These are phyloP conservation scores for Meles meles DNA, from an alignment of 2,113 vertebrate genomes.

Conservation along the genomic window DNA sequence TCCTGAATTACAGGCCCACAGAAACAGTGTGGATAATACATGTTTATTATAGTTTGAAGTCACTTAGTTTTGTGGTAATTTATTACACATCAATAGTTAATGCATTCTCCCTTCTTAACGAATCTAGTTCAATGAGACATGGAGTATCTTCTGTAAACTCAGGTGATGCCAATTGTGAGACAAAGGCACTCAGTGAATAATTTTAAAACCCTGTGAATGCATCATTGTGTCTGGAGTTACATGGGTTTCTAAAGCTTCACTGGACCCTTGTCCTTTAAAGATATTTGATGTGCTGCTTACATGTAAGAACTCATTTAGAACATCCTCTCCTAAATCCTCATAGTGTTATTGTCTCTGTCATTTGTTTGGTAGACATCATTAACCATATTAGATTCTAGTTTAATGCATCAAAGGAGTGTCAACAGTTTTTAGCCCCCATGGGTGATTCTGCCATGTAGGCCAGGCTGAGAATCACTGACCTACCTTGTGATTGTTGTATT, in stretches of 20 bases:
- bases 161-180: neutral
- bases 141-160: neutral
- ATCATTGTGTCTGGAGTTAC: neutral
- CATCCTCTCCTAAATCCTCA: neutral
- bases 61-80: neutral
- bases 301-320: neutral
- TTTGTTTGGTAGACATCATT: neutral
- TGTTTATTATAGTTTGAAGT: neutral
- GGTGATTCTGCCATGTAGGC: neutral
- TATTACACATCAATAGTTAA: neutral
- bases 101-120: neutral
- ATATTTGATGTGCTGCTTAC: neutral
- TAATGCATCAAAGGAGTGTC: neutral
- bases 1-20: neutral
- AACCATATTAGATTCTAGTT: neutral
- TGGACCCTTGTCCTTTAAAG: neutral
- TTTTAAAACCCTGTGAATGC: neutral
- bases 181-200: neutral
- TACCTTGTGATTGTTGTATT: neutral
- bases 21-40: neutral
- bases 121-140: neutral
- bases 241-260: neutral
- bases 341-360: neutral
- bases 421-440: neutral
- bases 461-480: neutral